phyloP scores from a whole-genome alignment of 2,797 vertebrate genomes.

The Tokudaia muenninki region DNA sequence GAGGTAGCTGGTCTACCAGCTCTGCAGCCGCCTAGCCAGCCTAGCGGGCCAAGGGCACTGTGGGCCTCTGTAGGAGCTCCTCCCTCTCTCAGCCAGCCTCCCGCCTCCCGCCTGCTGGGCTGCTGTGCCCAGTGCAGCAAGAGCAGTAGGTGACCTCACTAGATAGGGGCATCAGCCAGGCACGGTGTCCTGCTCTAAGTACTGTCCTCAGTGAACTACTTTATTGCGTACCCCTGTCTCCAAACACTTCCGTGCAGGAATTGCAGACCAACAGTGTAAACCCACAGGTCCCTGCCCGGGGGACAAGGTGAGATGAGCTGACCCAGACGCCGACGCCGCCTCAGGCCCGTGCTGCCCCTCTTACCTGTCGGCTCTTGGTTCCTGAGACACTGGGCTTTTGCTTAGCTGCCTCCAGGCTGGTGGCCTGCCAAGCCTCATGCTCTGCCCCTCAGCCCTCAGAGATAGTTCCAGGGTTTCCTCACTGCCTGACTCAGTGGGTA shows the following conservation, averaged over 20 bases:
- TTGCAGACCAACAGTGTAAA: background rate
- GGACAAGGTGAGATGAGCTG: background rate
- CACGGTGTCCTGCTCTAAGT: background rate
- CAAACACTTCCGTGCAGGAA: background rate
- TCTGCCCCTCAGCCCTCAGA: background rate
- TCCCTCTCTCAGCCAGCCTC: background rate
- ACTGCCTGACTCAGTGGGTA: background rate
- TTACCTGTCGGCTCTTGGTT: background rate
- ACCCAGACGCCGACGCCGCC: background rate
- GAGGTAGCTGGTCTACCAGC: background rate
- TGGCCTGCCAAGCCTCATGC: background rate
- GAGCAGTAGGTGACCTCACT: background rate
- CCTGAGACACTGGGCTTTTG: background rate
- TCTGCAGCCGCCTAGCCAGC: constrained; percentile 17
- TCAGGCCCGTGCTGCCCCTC: background rate
- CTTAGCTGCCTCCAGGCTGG: background rate
- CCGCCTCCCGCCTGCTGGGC: background rate
- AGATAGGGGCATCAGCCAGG: accelerated
- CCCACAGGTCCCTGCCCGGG: background rate
- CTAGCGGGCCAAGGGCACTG: background rate
- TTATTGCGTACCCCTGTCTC: background rate
- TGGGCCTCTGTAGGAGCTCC: constrained; percentile 83
- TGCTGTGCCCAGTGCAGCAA: background rate
- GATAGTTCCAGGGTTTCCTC: background rate
- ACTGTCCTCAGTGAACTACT: background rate